A percentile compares a stretch with the other conserved stretches of the same genome.
Evolutionary conservation across 2,113 vertebrate species (phyloP).

Genomic region (Siphamia tubifer): DNA sequence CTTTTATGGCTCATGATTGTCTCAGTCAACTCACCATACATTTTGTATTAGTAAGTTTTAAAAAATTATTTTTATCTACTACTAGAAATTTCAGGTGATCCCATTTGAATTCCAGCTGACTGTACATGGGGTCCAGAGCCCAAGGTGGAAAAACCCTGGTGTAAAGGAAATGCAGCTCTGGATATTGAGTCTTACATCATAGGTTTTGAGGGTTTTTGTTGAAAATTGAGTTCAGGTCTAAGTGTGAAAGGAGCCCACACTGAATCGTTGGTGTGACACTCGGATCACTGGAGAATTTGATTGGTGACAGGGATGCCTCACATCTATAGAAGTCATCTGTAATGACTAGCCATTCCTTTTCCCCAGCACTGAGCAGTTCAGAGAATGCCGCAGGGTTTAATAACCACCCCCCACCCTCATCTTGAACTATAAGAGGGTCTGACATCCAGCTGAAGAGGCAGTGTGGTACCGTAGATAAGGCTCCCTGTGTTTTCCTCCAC

Average conservation of each 20-base stretch:
- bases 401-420: constrained; percentile 10
- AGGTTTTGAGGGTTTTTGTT: not conserved
- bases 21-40: too few relatives aligned
- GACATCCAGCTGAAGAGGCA: constrained; percentile 51
- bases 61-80: too few relatives aligned
- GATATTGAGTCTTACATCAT: not conserved
- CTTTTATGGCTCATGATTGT: too few relatives aligned
- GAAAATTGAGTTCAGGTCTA: not conserved
- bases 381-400: constrained; percentile 5
- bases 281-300: not conserved
- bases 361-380: not conserved
- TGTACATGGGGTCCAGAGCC: too few relatives aligned
- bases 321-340: constrained; percentile 25
- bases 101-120: too few relatives aligned
- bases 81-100: too few relatives aligned
- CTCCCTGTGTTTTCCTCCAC: constrained; percentile 24
- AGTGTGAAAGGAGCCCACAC: not conserved
- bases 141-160: too few relatives aligned
- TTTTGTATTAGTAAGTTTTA: too few relatives aligned
- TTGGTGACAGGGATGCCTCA: not conserved
- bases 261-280: not conserved
- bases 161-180: too few relatives aligned
- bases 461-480: constrained; percentile 37
- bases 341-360: not conserved
- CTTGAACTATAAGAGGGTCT: constrained; percentile 28